Conservation (phyloP, 2,888 invertebrate genomes). For the Sphaeridia pumilis region DNA sequence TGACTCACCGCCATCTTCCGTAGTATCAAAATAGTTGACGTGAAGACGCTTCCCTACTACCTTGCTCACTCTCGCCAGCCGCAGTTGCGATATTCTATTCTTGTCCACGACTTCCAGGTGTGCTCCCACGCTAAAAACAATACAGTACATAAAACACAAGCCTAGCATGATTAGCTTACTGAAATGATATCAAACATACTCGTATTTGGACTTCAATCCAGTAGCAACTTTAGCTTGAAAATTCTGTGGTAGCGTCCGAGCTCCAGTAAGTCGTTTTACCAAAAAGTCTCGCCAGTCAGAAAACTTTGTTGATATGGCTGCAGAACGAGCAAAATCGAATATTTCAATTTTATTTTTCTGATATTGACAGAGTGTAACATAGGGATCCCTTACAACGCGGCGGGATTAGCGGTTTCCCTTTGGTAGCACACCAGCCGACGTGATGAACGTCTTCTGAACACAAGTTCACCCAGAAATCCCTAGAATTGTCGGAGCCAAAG, state of each 20-base stretch:
- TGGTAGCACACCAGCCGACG: conserved; percentile 94
- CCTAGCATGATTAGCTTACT: background rate
- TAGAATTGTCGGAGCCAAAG: conserved; percentile 70
- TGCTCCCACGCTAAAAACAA: conserved; percentile 52
- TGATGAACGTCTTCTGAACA: conserved; percentile 91
- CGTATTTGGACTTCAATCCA: conserved; percentile 67
- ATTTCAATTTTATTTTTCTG: too few species aligned
- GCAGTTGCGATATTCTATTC: conserved; percentile 81
- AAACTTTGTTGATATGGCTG: conserved; percentile 79
- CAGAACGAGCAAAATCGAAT: background rate
- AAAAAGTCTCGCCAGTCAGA: conserved; percentile 93
- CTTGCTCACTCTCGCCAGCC: conserved; percentile 74
- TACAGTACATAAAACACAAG: background rate
- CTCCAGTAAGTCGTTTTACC: conserved; percentile 80
- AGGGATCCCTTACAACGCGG: conserved; percentile 54
- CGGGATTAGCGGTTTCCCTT: conserved; percentile 88
- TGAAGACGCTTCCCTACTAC: conserved; percentile 85
- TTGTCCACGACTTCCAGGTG: conserved; percentile 92
- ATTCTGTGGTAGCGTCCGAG: conserved; percentile 85
- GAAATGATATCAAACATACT: conserved; percentile 34
- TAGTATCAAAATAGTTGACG: conserved; percentile 75
- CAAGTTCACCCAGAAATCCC: conserved; percentile 94
- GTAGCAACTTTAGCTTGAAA: conserved; percentile 79
- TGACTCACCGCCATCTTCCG: conserved; percentile 37
- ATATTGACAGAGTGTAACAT: background rate